Evolutionary conservation across 2,797 vertebrate genomes (phyloP).

Genomic region (Buceros bicornis): DNA sequence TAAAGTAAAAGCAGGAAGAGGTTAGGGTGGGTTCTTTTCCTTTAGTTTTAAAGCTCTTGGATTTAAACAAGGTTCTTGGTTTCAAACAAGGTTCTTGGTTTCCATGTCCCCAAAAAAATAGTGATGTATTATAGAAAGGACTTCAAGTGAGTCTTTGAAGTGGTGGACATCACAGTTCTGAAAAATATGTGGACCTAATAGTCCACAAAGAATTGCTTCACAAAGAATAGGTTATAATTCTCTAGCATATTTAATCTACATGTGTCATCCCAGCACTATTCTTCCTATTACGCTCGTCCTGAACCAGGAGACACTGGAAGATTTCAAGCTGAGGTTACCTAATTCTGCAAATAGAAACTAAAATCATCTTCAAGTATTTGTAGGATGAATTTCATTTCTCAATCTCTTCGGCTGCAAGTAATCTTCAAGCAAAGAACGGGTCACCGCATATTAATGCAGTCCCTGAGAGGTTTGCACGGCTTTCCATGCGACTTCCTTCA

Average conservation of each 20-base stretch:
- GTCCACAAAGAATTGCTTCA: not conserved
- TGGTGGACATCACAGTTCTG: not conserved
- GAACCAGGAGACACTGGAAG: not conserved
- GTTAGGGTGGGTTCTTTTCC: not conserved
- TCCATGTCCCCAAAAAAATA: not conserved
- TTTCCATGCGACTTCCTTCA: not conserved
- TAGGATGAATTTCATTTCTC: not conserved
- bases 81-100: not conserved
- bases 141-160: not conserved
- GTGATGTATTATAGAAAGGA: not conserved
- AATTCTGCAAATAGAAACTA: not conserved
- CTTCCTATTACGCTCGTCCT: not conserved
- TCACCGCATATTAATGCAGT: not conserved
- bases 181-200: not conserved
- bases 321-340: not conserved
- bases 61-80: not conserved
- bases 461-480: not conserved
- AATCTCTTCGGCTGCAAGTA: not conserved
- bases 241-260: not conserved
- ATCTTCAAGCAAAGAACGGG: not conserved
- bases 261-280: rapidly evolving
- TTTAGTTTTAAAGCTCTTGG: not conserved
- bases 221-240: not conserved
- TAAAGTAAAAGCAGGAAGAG: rapidly evolving
- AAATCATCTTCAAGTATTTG: not conserved